These are phyloP conservation scores for Tachysurus vachellii DNA, from an alignment of 2,113 vertebrate genomes.

Conservation along the genomic window DNA sequence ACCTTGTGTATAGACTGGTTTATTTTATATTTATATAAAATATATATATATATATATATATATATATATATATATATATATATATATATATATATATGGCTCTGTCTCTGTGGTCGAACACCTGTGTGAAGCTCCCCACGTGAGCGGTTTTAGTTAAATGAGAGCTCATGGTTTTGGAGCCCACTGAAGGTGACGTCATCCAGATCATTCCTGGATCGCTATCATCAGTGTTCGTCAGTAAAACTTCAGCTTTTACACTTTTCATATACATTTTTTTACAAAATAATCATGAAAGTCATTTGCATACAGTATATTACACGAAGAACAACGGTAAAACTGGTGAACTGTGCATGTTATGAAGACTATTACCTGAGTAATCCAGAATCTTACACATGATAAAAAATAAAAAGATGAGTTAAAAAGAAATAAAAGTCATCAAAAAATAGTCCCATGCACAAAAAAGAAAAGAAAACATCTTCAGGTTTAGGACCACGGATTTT, in stretches of 20 bases:
- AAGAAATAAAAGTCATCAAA: too few species aligned
- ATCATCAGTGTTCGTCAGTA: not conserved
- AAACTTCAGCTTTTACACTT: not conserved
- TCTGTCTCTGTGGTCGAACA: constrained; percentile 43
- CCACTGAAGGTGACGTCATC: not conserved
- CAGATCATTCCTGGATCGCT: not conserved
- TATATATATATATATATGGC: too few species aligned
- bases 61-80: not conserved
- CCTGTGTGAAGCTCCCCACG: constrained; percentile 60
- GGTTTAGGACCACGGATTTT: not conserved
- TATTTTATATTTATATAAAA: not conserved
- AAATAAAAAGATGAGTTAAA: too few species aligned
- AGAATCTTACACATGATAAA: too few species aligned
- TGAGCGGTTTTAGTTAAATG: constrained; percentile 54
- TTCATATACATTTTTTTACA: not conserved
- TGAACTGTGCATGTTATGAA: not conserved
- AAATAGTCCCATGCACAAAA: not conserved
- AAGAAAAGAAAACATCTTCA: not conserved
- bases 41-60: not conserved
- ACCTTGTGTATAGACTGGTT: constrained; percentile 56
- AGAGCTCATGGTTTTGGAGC: constrained; percentile 56
- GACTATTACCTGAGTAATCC: not conserved
- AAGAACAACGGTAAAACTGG: not conserved
- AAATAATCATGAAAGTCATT: not conserved
- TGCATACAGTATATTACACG: not conserved